phyloP scores from a whole-genome alignment of 2,888 invertebrate species.

The Amblyjoppa fuscipennis region DNA sequence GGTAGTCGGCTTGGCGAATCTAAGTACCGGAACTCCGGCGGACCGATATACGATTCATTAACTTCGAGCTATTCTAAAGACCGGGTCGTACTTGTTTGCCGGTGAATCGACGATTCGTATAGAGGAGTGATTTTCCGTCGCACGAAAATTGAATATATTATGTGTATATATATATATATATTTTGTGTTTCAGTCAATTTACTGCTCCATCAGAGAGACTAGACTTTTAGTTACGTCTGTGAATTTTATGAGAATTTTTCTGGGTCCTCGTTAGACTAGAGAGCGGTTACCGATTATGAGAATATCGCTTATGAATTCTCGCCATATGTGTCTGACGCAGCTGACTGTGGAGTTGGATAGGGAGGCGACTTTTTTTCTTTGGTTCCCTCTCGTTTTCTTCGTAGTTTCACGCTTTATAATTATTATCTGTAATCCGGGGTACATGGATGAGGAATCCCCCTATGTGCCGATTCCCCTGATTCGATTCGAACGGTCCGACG shows the following conservation, averaged over 20 bases:
- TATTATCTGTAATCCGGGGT: slow-evolving; percentile 58
- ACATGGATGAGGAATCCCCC: not conserved
- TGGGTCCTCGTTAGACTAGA: not conserved
- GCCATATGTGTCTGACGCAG: slow-evolving; percentile 23
- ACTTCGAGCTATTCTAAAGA: slow-evolving; percentile 70
- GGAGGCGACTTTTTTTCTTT: not conserved
- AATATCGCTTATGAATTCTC: not conserved
- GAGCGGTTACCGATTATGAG: not conserved
- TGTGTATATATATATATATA: too few species aligned
- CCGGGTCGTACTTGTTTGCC: slow-evolving; percentile 12
- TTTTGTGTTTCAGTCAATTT: too few species aligned
- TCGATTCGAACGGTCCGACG: slow-evolving; percentile 57
- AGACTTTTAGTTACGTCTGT: too few species aligned
- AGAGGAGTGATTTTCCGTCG: slow-evolving; percentile 3
- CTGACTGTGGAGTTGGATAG: not conserved
- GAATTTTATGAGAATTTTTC: too few species aligned
- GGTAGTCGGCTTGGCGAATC: slow-evolving; percentile 77
- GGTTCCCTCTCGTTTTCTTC: not conserved
- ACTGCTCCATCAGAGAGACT: too few species aligned
- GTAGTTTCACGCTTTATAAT: slow-evolving; percentile 41
- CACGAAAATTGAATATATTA: too few species aligned
- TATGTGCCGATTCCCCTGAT: slow-evolving; percentile 9
- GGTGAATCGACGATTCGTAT: not conserved
- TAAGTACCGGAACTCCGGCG: slow-evolving; percentile 81
- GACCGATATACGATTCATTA: slow-evolving; percentile 80